Evolutionary conservation across 2,797 vertebrate genomes (phyloP), one percentile per base, ranked within the genome.

Genomic region (Eleutherodactylus coqui): DNA sequence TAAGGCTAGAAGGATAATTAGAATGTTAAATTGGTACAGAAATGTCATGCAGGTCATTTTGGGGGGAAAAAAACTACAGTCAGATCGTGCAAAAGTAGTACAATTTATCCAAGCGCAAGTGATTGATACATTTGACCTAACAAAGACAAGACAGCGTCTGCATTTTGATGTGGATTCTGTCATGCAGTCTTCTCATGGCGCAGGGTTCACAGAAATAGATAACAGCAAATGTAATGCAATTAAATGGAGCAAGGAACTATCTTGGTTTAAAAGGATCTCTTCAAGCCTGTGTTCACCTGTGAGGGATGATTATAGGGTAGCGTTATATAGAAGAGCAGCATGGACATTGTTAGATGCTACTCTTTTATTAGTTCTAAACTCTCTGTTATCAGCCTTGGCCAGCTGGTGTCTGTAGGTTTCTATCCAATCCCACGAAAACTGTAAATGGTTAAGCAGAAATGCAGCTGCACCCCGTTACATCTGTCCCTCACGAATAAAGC

Each of bases 101-200:
- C 36, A 75, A 51, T 72, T 72, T 75, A 69, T 60, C 38, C 51
- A 13, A 19, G 41, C 38, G n/a, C 10, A 62, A 36, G 29, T 84
- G 72, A 76, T 76, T 84, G 82, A 75, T 84, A 84, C 43, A 76
- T 76, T 84, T 84, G 73, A 84, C 82, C 81, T 83, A 83, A 83
- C 81, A 83, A 83, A 83, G 81, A 73, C 81, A 75, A 73, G 38
- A 83, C 81, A 58, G 81, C 45, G 81, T 83, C 81, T 83, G 81
- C 81, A 83, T 83, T 83, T 83, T 83, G 51, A 83, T 83, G 64
- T 72, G 69, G 47, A 58, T 75, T 83, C 60, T 72, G 70, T 83
- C 69, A 45, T 83, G 16, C 81, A 60, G 38, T 16, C 51, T 32
- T 55, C 36, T 83, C 34, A 70, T 69, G 69, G 19, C 69, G 10